Base-by-base conservation (phyloP, 2,113 vertebrate genomes). In the Phrynosoma platyrhinos region DNA sequence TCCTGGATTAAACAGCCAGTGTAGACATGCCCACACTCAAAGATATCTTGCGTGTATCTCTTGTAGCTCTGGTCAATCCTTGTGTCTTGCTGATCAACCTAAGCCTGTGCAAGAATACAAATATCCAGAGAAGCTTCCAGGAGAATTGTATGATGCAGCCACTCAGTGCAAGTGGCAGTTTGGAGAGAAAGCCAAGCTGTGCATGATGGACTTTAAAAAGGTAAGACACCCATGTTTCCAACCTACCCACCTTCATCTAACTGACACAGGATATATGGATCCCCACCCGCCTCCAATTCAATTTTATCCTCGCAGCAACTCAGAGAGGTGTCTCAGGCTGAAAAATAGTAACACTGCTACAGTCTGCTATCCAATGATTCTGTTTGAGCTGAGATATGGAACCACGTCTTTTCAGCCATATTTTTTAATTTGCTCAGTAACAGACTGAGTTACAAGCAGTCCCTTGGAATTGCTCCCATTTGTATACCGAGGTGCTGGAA, bases 111-210 rank as follows among this genome's bases (percentile, higher is more conserved):
- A 97, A 84, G 98, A 98, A 92, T 98, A 98, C 93, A 96, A 93
- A 69, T 98, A 98, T 89, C 98, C 98, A 0, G 97, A 98, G 93
- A 96, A 98, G 94, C 88, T 98, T 79, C 98, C 98, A 0, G 98
- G 98, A 32, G 97, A 98, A 93, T 66, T 98, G 18, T 98, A 98
- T 0, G 97, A 98, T 2, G 98, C 98, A 0, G 96, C 98, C 95
- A 98, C 97, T 0, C 98, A 98, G 94, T 98, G 98, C 97, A 98
- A 98, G 93, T 98, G 98, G 98, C 98, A 98, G 90, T 98, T 98
- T 74, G 98, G 98, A 81, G 97, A 98, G 92, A 98, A 98, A 92
- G 98, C 98, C 95, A 98, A 97, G 94, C 97, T 98, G 86, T 98
- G 98, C 95, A 97, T 97, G 88, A 96, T 98, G 82, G 96, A 98